phyloP scores from a whole-genome alignment of 2,113 vertebrate genomes.

The Grantiella picta region DNA sequence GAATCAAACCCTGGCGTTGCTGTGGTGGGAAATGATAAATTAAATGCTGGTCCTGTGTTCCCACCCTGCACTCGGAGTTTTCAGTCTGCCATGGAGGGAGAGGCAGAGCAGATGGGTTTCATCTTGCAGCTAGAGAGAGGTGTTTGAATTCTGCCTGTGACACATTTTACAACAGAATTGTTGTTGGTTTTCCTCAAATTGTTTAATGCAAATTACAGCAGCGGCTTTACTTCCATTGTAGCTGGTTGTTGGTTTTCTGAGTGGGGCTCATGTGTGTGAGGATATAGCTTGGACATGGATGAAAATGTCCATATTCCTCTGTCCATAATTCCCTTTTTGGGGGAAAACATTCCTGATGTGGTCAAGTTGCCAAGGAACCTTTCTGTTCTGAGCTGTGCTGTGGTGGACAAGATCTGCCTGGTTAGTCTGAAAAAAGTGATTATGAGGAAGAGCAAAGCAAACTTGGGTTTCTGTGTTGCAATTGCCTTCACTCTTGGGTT shows the following conservation, averaged over 20 bases:
- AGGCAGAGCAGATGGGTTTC: neutral
- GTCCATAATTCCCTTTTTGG: neutral
- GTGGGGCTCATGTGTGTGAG: too few relatives aligned
- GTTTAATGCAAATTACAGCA: neutral
- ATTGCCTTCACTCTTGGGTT: neutral
- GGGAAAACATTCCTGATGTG: too few relatives aligned
- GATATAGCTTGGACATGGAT: accelerated
- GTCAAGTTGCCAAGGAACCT: neutral
- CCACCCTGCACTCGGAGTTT: neutral
- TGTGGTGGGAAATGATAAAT: neutral
- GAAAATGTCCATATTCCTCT: too few relatives aligned
- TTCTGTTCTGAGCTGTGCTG: neutral
- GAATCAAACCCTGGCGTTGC: neutral
- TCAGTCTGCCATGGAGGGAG: neutral
- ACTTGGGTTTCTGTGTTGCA: neutral
- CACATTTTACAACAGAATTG: neutral
- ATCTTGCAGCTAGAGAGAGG: neutral
- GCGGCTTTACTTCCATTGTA: too few relatives aligned
- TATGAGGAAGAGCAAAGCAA: neutral
- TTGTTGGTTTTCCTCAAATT: neutral
- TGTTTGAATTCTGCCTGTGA: neutral
- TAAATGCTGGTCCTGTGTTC: neutral
- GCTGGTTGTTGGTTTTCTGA: neutral
- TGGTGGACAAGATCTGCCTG: neutral
- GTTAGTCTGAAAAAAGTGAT: neutral